Conservation (phyloP, 2,888 invertebrate species). For the Iselma pallidipennis region DNA sequence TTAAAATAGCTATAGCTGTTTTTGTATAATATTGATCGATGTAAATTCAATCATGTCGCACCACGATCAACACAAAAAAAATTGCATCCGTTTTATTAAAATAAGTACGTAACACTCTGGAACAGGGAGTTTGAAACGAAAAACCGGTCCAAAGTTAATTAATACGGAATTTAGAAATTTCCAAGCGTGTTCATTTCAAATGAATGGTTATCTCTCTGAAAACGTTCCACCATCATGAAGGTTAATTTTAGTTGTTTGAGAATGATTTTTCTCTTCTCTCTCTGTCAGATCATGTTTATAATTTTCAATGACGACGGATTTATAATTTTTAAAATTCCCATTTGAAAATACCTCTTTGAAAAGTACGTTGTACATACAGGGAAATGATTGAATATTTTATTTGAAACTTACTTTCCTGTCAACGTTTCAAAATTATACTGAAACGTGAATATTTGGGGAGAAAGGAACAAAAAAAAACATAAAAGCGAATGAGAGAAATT, state of each 20-base stretch:
- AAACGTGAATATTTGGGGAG: neutral
- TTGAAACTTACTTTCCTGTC: neutral
- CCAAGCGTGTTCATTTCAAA: constrained; percentile 7
- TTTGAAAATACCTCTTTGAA: too few species aligned
- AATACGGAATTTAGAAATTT: constrained; percentile 23
- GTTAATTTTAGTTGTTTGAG: constrained; percentile 18
- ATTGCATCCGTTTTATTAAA: constrained; percentile 9
- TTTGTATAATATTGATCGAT: too few species aligned
- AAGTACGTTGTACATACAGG: neutral
- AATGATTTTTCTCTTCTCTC: neutral
- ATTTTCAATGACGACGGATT: neutral
- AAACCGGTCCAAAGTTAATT: constrained; percentile 24
- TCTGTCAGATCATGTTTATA: neutral
- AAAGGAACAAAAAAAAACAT: neutral
- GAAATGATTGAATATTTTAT: constrained; percentile 5
- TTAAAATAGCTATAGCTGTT: too few species aligned
- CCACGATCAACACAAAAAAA: too few species aligned
- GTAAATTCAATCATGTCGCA: too few species aligned
- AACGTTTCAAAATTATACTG: too few species aligned
- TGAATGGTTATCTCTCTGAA: neutral
- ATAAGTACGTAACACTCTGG: neutral
- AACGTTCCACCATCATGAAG: constrained; percentile 5
- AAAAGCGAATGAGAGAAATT: neutral
- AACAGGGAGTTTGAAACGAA: neutral
- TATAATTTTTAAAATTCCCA: neutral